Conservation (phyloP, 2,113 vertebrate species). For the Dipodomys merriami region DNA sequence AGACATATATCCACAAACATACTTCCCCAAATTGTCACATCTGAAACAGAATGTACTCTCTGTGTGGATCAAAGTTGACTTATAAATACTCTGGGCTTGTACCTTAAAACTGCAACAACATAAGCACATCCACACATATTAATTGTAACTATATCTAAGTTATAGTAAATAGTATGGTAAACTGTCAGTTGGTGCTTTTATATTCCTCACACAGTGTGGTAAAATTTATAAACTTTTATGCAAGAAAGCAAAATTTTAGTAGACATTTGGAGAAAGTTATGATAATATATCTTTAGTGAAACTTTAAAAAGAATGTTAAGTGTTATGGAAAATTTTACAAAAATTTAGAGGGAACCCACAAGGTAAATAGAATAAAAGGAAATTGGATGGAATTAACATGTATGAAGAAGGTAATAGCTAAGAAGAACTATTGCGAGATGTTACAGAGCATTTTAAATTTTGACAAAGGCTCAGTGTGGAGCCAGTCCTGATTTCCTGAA, state of each 20-base stretch:
- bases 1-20: background rate
- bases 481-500: background rate
- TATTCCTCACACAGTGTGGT: background rate
- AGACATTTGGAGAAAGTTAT: conserved; percentile 14
- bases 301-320: background rate
- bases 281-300: background rate
- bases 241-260: conserved; percentile 37
- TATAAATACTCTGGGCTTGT: background rate
- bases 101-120: background rate
- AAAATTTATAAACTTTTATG: conserved; percentile 8
- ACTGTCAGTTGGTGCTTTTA: background rate
- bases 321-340: background rate
- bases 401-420: background rate
- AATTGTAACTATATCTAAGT: background rate
- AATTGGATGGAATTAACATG: background rate
- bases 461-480: background rate
- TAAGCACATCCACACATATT: background rate
- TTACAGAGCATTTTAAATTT: conserved; percentile 1
- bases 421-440: background rate
- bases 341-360: background rate
- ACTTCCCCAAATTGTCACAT: background rate
- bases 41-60: conserved; percentile 4
- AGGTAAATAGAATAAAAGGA: background rate
- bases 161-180: background rate
- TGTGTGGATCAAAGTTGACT: background rate